phyloP scores from a whole-genome alignment of 2,797 vertebrate species.

The Coregonus sp. region DNA sequence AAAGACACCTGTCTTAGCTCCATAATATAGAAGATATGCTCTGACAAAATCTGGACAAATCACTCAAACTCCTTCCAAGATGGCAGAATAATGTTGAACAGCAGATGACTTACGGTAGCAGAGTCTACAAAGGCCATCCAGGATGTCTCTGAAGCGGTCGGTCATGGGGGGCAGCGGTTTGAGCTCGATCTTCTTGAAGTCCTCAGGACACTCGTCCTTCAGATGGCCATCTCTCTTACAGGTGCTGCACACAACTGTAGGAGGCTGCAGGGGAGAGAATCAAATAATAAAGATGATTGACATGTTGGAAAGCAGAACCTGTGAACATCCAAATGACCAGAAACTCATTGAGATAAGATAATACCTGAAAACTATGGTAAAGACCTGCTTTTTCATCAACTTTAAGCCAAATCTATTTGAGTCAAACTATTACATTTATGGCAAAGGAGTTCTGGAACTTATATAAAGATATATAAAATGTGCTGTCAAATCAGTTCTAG shows the following conservation, averaged over 20 bases:
- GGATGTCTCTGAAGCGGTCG: conserved; percentile 89
- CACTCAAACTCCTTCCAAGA: conserved; percentile 4
- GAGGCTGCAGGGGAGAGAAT: conserved; percentile 76
- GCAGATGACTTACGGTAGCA: conserved; percentile 85
- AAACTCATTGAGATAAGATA: background rate
- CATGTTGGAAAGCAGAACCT: background rate
- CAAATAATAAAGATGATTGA: background rate
- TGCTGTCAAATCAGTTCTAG: background rate
- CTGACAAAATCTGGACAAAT: conserved; percentile 20
- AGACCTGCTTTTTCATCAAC: background rate
- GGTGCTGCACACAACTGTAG: conserved; percentile 98
- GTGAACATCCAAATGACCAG: background rate
- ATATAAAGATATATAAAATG: no score
- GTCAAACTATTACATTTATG: no score
- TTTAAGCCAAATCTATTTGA: no score
- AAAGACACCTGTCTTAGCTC: no score
- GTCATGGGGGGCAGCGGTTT: conserved; percentile 92
- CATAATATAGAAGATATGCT: background rate
- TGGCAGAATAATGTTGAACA: background rate
- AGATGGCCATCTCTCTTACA: conserved; percentile 97
- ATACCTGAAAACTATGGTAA: no score
- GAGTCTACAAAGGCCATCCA: conserved; percentile 88
- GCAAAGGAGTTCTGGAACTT: no score
- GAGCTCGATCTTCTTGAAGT: conserved; percentile 98
- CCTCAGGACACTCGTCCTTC: conserved; percentile 96